Base-by-base conservation (phyloP, 37 sponge, comb jelly and placozoan species). In the Ephydatia muelleri region DNA sequence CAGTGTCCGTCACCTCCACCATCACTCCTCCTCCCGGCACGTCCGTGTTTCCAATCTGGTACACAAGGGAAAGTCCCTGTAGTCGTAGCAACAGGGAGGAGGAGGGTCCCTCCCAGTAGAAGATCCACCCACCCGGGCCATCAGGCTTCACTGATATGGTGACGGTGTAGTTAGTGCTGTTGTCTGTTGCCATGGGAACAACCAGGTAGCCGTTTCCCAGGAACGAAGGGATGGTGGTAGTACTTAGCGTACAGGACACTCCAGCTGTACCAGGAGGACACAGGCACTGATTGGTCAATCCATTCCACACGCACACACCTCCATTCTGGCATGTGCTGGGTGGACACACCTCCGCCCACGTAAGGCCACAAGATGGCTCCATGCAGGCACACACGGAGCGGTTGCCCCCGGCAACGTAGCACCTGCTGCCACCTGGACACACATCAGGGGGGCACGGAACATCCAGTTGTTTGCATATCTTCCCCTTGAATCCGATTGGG, bases 291-390 rank as follows among this genome's bases (percentile, higher is more conserved):
- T 9, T 40, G 43, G 47, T 23, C 19, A n/a, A n/a, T 25, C 72
- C 76, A 49, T 65, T 14, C 37, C n/a, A 25, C 27, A 29, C 25
- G 81, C 88, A 87, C 8, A 0, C 22, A 9, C 77, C 88, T 8
- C 82, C 82, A 25, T 87, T 65, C 49, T 68, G 68, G 48, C 88
- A 87, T 2, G 81, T 77, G 81, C 40, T 82, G 5, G 76, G 72
- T 1, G 29, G 27, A 65, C 88, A 87, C 28, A 82, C 4, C 70
- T n/a, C 34, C 43, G 28, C 37, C 12, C n/a, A n/a, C 40, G 25
- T 65, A 30, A 67, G 29, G 30, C 70, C 81, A 80, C n/a, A 66
- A 25, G 31, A 68, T 9, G 23, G 25, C 5, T 64, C 31, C 33
- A 23, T 65, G 67, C 81, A 80, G 66, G 65, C 36, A 26, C 81